These are phyloP conservation scores for Drosophila stalkeri DNA, from an alignment of 2,888 invertebrate species.

Conservation along the genomic window DNA sequence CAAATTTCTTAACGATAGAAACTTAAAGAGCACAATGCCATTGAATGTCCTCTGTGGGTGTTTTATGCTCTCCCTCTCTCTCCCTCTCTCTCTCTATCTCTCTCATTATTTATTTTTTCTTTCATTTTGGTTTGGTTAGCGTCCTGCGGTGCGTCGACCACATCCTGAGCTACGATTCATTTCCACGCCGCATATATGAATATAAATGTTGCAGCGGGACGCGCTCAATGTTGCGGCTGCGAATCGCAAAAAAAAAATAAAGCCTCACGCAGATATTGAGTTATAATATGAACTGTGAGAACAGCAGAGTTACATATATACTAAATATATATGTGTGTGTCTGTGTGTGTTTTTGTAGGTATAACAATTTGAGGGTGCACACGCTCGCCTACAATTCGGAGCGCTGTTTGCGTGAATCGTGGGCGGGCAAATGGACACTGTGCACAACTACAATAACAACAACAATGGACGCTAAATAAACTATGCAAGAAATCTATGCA, in stretches of 20 bases:
- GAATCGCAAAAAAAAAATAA: constrained; percentile 63
- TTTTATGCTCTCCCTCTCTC: neutral
- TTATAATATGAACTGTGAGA: constrained; percentile 59
- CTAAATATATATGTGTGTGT: neutral
- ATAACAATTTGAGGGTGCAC: constrained; percentile 12
- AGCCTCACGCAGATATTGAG: constrained; percentile 74
- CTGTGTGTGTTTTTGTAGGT: neutral
- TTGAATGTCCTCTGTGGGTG: constrained; percentile 41
- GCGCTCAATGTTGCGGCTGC: constrained; percentile 21
- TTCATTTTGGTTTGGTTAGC: constrained; percentile 15
- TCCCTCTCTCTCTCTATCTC: neutral
- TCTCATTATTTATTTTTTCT: neutral
- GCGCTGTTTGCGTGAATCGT: constrained; percentile 28
- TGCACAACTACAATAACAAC: constrained; percentile 27
- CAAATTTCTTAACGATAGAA: constrained; percentile 62
- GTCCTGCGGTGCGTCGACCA: constrained; percentile 61
- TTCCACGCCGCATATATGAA: constrained; percentile 77
- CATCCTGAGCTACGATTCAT: constrained; percentile 63
- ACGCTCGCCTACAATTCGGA: neutral
- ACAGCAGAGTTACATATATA: neutral
- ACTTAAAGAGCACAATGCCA: constrained; percentile 41
- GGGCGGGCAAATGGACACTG: constrained; percentile 62
- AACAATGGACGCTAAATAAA: constrained; percentile 68
- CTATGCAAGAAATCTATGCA: constrained; percentile 76
- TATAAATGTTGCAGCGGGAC: constrained; percentile 70